Percentiles rank a stretch among this genome's conserved stretches.
phyloP scores from a whole-genome alignment of 2,113 vertebrate genomes.

The Pteropus alecto region DNA sequence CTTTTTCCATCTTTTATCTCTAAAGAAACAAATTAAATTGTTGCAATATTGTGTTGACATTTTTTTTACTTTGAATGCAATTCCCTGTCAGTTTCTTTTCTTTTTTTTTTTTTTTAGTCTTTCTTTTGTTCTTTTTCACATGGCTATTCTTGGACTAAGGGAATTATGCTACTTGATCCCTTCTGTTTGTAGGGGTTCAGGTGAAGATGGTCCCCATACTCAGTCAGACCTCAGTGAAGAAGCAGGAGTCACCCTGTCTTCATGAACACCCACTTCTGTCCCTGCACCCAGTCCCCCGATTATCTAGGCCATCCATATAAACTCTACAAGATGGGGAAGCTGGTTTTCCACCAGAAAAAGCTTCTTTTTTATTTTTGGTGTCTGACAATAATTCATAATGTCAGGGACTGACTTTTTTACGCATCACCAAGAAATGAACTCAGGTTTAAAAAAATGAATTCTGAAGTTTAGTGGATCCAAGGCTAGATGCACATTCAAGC shows the following conservation, averaged over 20 bases:
- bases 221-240: background rate
- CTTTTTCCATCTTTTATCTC: conserved; percentile 25
- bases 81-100: conserved; percentile 34
- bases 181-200: background rate
- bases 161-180: background rate
- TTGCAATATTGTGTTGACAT: background rate
- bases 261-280: background rate
- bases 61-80: conserved; percentile 50
- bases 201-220: accelerated
- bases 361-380: background rate
- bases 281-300: background rate
- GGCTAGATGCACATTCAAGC: background rate
- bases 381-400: background rate
- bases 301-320: background rate
- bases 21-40: conserved; percentile 25
- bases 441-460: background rate
- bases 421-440: background rate
- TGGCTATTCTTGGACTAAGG: background rate
- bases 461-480: background rate
- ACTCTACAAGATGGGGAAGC: background rate
- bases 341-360: background rate
- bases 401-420: background rate
- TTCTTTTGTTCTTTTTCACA: background rate
- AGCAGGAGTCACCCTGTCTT: background rate
- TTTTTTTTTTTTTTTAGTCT: conserved; percentile 37